phyloP scores from a whole-genome alignment of 1,140 invertebrate genomes.

The Zaprionus camerounensis region DNA sequence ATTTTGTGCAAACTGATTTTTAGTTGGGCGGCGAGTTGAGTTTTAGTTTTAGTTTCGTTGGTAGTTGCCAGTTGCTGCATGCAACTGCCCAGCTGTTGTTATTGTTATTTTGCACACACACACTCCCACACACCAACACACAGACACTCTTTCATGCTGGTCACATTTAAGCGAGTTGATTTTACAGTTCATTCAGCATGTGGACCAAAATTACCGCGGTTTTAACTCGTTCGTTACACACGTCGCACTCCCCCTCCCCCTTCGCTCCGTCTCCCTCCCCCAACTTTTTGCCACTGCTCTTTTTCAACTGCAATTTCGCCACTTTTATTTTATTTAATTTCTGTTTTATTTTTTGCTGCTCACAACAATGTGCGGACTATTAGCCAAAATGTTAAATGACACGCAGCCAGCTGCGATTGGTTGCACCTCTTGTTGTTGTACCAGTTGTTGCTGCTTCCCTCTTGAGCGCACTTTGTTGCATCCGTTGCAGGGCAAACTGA shows the following conservation, averaged over 20 bases:
- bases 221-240: conserved; percentile 44
- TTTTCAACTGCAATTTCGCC: conserved; percentile 49
- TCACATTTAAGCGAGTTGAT: conserved; percentile 75
- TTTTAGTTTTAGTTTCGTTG: conserved; percentile 23
- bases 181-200: conserved; percentile 81
- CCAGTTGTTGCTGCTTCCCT: not conserved
- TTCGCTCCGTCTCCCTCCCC: not conserved
- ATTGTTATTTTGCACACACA: conserved; percentile 27
- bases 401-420: conserved; percentile 59
- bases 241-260: not conserved
- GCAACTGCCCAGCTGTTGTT: conserved; percentile 12
- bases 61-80: not conserved
- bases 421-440: conserved; percentile 23
- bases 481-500: conserved; percentile 10
- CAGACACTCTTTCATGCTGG: conserved; percentile 18
- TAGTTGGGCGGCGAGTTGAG: conserved; percentile 51
- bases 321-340: conserved; percentile 42
- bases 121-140: conserved; percentile 10
- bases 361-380: conserved; percentile 77
- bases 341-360: conserved; percentile 27
- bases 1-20: conserved; percentile 77
- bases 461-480: not conserved
- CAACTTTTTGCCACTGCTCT: not conserved
- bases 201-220: conserved; percentile 79
- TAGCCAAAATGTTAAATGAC: conserved; percentile 82